Conservation (phyloP, 2,797 vertebrate species). For the Podarcis siculus region DNA sequence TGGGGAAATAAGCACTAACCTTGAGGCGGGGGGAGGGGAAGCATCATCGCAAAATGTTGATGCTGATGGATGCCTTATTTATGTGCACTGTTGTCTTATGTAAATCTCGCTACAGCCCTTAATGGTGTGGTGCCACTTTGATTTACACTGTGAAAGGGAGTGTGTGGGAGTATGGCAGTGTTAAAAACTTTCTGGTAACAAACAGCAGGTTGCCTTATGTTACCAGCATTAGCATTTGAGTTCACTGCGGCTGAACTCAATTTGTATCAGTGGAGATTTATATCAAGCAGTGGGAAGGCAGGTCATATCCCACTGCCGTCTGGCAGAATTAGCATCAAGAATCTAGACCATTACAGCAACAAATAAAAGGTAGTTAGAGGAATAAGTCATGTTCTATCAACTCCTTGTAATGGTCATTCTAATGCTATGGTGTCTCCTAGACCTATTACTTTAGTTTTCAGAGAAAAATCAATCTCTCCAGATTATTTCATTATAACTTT, state of each 20-base stretch:
- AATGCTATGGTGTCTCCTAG: slow-evolving; percentile 59
- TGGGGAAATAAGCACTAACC: neutral
- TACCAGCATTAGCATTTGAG: slow-evolving; percentile 78
- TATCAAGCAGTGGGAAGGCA: slow-evolving; percentile 80
- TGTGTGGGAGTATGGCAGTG: slow-evolving; percentile 61
- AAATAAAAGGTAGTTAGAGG: slow-evolving; percentile 73
- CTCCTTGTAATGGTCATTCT: slow-evolving; percentile 69
- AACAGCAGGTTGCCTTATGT: slow-evolving; percentile 78
- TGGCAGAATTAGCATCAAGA: slow-evolving; percentile 78
- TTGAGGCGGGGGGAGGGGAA: neutral
- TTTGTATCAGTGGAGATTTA: slow-evolving; percentile 79
- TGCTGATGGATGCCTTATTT: slow-evolving; percentile 48
- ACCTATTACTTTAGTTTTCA: slow-evolving; percentile 65
- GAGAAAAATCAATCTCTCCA: slow-evolving; percentile 40
- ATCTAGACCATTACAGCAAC: slow-evolving; percentile 70
- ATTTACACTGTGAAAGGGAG: slow-evolving; percentile 48
- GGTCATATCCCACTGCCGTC: slow-evolving; percentile 75
- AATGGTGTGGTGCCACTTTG: slow-evolving; percentile 57
- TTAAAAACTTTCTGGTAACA: slow-evolving; percentile 75
- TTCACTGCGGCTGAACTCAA: slow-evolving; percentile 76
- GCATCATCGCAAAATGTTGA: neutral
- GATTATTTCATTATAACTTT: slow-evolving; percentile 39
- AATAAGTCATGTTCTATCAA: slow-evolving; percentile 67
- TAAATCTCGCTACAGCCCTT: slow-evolving; percentile 62
- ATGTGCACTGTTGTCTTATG: slow-evolving; percentile 56